phyloP scores from a whole-genome alignment of 2,113 vertebrate species.

The Mormyrus iriodes region DNA sequence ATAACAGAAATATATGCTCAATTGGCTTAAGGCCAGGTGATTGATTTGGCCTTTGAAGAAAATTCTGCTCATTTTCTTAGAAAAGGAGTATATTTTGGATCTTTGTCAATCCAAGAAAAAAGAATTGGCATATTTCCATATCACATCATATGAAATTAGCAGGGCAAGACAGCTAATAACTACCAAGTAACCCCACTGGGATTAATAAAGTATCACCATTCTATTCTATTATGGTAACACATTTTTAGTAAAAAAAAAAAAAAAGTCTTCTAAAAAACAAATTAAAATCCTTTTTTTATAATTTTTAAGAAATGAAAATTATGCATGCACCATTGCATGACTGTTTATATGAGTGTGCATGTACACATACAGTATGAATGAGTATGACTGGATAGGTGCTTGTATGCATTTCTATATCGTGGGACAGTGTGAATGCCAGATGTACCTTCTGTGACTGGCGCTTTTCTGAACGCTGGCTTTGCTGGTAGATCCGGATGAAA shows the following conservation, averaged over 20 bases:
- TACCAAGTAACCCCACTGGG: not conserved
- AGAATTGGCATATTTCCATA: not conserved
- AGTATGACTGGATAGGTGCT: not conserved
- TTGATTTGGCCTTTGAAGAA: too few species aligned
- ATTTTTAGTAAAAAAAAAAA: not conserved
- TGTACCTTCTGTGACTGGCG: conserved; percentile 86
- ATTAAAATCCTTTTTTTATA: not conserved
- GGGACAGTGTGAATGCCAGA: not conserved
- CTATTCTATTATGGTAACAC: not conserved
- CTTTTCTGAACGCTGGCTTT: conserved; percentile 92
- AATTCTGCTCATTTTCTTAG: too few species aligned
- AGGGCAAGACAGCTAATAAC: not conserved
- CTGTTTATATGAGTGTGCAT: not conserved
- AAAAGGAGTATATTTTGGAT: too few species aligned
- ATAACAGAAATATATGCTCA: too few species aligned
- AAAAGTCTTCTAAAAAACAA: not conserved
- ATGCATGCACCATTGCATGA: not conserved
- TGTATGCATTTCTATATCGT: not conserved
- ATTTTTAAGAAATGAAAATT: not conserved
- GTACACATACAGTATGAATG: not conserved
- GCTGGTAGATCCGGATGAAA: conserved; percentile 97
- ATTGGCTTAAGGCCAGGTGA: too few species aligned
- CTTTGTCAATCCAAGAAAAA: not conserved
- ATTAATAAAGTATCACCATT: not conserved
- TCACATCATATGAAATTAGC: not conserved